These are phyloP conservation scores for Rhysida immarginata DNA, from an alignment of 1,140 invertebrate species.

Conservation along the genomic window DNA sequence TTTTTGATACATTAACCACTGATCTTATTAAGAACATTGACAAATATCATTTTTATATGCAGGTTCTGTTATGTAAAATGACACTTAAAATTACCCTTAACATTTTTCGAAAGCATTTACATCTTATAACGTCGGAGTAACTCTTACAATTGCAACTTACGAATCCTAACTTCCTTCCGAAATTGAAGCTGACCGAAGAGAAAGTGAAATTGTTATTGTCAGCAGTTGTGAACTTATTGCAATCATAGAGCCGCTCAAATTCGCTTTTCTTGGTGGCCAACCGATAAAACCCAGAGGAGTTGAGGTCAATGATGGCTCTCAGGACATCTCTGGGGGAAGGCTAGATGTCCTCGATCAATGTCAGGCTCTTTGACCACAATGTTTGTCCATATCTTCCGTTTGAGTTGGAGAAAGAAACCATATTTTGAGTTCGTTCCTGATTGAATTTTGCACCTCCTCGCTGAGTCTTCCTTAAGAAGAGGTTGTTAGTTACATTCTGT, in stretches of 20 bases:
- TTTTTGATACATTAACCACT: no score
- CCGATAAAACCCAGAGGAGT: background rate
- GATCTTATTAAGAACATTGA: no score
- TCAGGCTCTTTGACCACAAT: background rate
- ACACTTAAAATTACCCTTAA: no score
- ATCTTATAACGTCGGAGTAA: background rate
- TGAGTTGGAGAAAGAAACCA: background rate
- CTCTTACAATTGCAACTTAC: background rate
- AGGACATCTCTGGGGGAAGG: background rate
- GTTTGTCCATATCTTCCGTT: background rate
- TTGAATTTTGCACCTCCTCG: background rate
- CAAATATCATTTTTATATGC: no score
- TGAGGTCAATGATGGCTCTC: background rate
- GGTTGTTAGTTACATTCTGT: background rate
- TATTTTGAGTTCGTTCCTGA: background rate
- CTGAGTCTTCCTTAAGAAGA: background rate
- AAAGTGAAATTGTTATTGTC: background rate
- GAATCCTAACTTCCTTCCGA: background rate
- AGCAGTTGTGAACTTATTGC: background rate
- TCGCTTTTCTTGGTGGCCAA: background rate
- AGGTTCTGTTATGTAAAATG: no score
- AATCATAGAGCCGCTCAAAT: background rate
- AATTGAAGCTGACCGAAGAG: background rate
- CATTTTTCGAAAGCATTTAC: background rate
- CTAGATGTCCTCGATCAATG: background rate